Base-by-base conservation (phyloP, 2,113 vertebrate genomes). In the Dipodomys merriami region DNA sequence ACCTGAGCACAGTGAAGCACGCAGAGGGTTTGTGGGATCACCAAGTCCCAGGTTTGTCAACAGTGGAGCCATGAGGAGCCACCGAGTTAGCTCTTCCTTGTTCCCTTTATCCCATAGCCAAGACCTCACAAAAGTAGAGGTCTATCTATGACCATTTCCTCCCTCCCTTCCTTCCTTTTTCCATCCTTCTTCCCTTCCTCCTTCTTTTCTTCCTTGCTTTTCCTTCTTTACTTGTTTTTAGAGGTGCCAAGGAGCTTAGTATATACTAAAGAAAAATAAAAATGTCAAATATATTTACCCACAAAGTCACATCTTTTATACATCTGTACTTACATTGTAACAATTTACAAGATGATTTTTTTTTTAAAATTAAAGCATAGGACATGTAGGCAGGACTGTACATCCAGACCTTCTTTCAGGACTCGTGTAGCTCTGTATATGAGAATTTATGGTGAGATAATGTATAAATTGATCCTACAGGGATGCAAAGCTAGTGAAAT, bases 281-380 rank as follows among this genome's bases (percentile, higher is more conserved):
- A 57, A 57, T 13, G 53, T 57, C 53, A 57, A 57, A 18, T 57
- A 57, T 57, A 57, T 57, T 57, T 57, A 57, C 53, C 76, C 35
- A 83, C 7, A 39, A 73, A 46, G 49, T 23, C 7, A 73, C 71
- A 20, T 81, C 69, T 78, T 57, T 87, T 62, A 25, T 19, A 35
- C 2, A 18, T 73, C 88, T 90, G 12, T 83, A 86, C 33, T 91
- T 92, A 86, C 91, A 62, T 12, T 88, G 16, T 83, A 30, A 39
- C 29, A 88, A 30, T 90, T 95, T 65, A 35, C 35, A 78, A 94
- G 74, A 76, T 69, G 81, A 35, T 68, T 49, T 16, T 68, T 64
- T 60, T 81, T 67, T n/a, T n/a, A n/a, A 35, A n/a, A n/a, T 60
- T 39, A 84, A 88, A 7, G 46, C 53, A 35, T 6, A 39, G 46